phyloP scores from a whole-genome alignment of 2,113 vertebrate species.

The Symphodus melops region DNA sequence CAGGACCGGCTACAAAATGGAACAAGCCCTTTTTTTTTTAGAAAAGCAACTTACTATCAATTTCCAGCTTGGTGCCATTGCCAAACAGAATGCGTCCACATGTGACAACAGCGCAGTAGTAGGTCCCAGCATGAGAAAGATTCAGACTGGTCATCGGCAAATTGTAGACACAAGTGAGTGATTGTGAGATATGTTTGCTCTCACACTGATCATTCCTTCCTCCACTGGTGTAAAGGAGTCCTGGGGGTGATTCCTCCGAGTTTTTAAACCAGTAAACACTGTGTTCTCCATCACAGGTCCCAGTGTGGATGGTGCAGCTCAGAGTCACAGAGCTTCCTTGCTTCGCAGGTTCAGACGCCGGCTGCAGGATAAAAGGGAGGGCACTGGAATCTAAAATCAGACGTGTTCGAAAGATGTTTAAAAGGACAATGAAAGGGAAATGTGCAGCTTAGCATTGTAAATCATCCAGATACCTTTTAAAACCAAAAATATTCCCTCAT shows the following conservation, averaged over 20 bases:
- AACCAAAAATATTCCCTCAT: conserved; percentile 35
- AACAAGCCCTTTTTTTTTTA: no score
- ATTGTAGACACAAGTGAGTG: conserved; percentile 10
- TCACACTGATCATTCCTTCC: conserved; percentile 38
- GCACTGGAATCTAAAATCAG: background rate
- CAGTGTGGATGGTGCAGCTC: conserved; percentile 48
- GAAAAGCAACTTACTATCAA: conserved; percentile 1
- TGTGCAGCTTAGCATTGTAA: no score
- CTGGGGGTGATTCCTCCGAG: conserved; percentile 21
- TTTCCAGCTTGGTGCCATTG: conserved; percentile 34
- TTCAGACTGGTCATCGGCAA: no score
- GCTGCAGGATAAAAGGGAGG: conserved; percentile 24
- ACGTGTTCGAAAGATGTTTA: no score
- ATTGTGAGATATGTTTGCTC: conserved; percentile 16
- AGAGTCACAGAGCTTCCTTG: conserved; percentile 57
- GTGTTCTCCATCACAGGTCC: conserved; percentile 50
- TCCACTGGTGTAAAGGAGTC: conserved; percentile 49
- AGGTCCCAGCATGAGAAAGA: conserved; percentile 13
- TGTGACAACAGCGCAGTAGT: conserved; percentile 54
- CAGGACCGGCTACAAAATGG: no score
- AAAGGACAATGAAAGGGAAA: no score
- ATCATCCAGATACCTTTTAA: conserved; percentile 25
- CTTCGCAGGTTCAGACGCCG: conserved; percentile 15
- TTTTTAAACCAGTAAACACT: conserved; percentile 65
- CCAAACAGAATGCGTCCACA: conserved; percentile 63